Conservation (phyloP, 2,888 invertebrate genomes). For the Beris morrisii region DNA sequence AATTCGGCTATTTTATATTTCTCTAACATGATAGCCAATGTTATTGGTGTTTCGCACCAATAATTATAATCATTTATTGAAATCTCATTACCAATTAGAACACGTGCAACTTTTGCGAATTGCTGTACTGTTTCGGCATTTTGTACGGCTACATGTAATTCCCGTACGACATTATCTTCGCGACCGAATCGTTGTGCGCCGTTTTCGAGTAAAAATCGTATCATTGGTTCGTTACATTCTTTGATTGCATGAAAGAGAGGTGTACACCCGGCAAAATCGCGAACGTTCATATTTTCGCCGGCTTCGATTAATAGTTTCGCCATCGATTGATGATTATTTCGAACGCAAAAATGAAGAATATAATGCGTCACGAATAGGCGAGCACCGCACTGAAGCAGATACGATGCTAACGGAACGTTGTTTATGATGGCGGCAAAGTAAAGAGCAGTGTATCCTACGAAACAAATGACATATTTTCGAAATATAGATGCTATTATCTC, state of each 20-base stretch:
- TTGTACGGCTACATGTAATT: conserved; percentile 50
- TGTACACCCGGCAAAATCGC: conserved; percentile 61
- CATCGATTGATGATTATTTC: conserved; percentile 61
- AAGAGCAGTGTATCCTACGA: conserved; percentile 48
- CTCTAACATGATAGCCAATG: conserved; percentile 60
- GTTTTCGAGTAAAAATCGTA: conserved; percentile 62
- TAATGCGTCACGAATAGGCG: conserved; percentile 70
- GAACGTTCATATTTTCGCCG: conserved; percentile 49
- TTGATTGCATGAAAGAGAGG: conserved; percentile 73
- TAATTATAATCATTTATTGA: conserved; percentile 66
- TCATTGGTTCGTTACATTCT: conserved; percentile 63
- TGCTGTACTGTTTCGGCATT: conserved; percentile 44
- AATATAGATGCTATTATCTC: neutral
- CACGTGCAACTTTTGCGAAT: conserved; percentile 47
- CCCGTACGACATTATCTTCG: conserved; percentile 55
- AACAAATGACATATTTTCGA: too few species aligned
- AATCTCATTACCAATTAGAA: conserved; percentile 58
- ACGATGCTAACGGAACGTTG: conserved; percentile 45
- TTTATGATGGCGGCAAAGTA: conserved; percentile 48
- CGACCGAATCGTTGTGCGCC: conserved; percentile 66
- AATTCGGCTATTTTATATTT: conserved; percentile 51
- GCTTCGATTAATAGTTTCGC: conserved; percentile 47
- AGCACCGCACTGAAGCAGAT: conserved; percentile 66
- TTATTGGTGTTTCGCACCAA: conserved; percentile 69
- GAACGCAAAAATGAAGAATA: conserved; percentile 69